Conservation (phyloP, 2,113 vertebrate species). For the Plestiodon gilberti region DNA sequence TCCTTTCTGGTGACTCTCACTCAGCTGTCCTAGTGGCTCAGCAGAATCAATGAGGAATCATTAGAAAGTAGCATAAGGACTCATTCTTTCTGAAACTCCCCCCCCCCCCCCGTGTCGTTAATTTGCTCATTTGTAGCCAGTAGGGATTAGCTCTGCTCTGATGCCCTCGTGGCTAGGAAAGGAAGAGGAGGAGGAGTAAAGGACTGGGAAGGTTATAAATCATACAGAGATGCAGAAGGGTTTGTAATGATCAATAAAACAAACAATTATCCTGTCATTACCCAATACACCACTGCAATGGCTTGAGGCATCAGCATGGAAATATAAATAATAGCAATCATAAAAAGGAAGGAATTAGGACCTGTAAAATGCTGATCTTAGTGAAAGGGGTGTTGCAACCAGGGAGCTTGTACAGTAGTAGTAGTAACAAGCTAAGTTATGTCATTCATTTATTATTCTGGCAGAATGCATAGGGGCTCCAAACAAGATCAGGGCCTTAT, state of each 20-base stretch:
- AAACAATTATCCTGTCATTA: conserved; percentile 77
- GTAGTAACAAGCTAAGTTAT: not conserved
- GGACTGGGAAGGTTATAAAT: conserved; percentile 63
- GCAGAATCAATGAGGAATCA: conserved; percentile 43
- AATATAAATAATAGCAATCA: conserved; percentile 38
- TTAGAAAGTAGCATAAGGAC: conserved; percentile 47
- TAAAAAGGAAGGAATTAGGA: conserved; percentile 27
- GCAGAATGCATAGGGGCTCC: not conserved
- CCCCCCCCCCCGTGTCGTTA: conserved; percentile 45
- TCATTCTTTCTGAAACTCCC: conserved; percentile 41
- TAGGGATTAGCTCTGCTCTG: conserved; percentile 61
- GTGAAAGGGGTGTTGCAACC: not conserved
- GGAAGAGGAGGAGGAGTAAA: conserved; percentile 53
- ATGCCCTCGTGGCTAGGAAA: conserved; percentile 25
- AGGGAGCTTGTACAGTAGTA: not conserved
- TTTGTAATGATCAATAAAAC: conserved; percentile 74
- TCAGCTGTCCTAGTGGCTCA: not conserved
- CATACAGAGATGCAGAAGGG: conserved; percentile 58
- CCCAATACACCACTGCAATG: conserved; percentile 51
- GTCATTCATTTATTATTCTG: conserved; percentile 12
- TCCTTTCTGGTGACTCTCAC: conserved; percentile 9
- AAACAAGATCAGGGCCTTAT: not conserved
- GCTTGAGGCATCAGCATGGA: conserved; percentile 42
- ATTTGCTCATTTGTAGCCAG: conserved; percentile 60
- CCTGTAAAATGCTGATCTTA: conserved; percentile 15